Percentiles rank a stretch among this genome's conserved stretches.
phyloP scores from a whole-genome alignment of 2,113 vertebrate species.

The Scalopus aquaticus region DNA sequence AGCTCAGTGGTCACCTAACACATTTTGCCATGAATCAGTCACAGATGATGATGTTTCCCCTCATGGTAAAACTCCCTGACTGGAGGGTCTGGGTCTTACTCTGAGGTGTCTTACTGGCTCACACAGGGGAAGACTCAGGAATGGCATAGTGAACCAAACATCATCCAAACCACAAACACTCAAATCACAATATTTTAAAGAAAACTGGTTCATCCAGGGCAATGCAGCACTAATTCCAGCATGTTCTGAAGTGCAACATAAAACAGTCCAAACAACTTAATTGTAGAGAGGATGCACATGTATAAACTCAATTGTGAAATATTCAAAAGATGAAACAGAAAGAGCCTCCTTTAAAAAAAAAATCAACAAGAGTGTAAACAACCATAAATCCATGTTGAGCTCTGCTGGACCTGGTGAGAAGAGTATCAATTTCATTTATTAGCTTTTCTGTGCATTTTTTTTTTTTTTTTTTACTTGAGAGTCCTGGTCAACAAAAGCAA shows the following conservation, averaged over 20 bases:
- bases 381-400: not conserved
- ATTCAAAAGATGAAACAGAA: not conserved
- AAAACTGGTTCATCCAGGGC: no score
- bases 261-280: not conserved
- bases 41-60: not conserved
- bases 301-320: not conserved
- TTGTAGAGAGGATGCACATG: not conserved
- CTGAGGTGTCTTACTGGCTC: no score
- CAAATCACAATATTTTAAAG: no score
- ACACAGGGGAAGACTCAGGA: not conserved
- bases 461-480: slow-evolving; percentile 5
- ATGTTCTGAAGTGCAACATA: not conserved
- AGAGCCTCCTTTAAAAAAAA: not conserved
- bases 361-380: not conserved
- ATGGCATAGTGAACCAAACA: not conserved
- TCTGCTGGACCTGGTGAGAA: not conserved
- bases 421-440: not conserved
- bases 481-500: not conserved
- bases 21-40: not conserved
- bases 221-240: no score
- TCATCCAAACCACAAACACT: no score
- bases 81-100: not conserved
- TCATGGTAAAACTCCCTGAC: not conserved
- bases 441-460: not conserved
- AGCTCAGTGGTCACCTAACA: not conserved